Percentiles rank a stretch among this genome's conserved stretches.
phyloP scores from a whole-genome alignment of 1,140 invertebrate species.

The Aphelenchoides fujianensis region DNA sequence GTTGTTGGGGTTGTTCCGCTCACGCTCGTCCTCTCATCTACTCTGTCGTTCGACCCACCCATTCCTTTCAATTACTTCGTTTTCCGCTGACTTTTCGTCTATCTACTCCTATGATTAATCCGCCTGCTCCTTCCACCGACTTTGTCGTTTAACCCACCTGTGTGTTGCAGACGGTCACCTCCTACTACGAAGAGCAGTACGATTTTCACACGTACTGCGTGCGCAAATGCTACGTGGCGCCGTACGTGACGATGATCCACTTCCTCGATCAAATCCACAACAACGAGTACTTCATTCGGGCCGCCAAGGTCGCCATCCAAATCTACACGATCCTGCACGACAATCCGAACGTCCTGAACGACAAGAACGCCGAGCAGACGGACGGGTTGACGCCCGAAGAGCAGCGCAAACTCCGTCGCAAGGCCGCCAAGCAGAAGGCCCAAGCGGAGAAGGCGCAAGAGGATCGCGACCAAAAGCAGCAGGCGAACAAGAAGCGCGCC shows the following conservation, averaged over 20 bases:
- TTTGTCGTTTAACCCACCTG: constrained; percentile 7
- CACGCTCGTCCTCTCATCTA: no score
- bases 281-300: constrained; percentile 89
- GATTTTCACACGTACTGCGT: constrained; percentile 99
- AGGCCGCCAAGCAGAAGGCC: constrained; percentile 22
- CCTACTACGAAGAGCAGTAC: constrained; percentile 99
- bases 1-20: no score
- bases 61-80: no score
- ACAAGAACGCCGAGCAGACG: constrained; percentile 25
- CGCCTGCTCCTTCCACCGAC: no score
- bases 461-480: constrained; percentile 46
- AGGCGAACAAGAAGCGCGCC: constrained; percentile 44
- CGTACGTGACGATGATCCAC: constrained; percentile 85
- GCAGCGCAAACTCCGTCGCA: constrained; percentile 36
- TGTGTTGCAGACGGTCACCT: constrained; percentile 84
- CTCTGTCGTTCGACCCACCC: no score
- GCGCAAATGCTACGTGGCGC: constrained; percentile 94
- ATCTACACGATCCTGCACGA: constrained; percentile 42
- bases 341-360: constrained; percentile 33
- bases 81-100: no score
- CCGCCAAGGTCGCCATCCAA: constrained; percentile 78
- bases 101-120: no score
- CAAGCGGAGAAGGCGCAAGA: constrained; percentile 42
- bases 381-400: constrained; percentile 42
- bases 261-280: constrained; percentile 85